Conservation (phyloP, 2,888 invertebrate species). For the Megamerina dolium region DNA sequence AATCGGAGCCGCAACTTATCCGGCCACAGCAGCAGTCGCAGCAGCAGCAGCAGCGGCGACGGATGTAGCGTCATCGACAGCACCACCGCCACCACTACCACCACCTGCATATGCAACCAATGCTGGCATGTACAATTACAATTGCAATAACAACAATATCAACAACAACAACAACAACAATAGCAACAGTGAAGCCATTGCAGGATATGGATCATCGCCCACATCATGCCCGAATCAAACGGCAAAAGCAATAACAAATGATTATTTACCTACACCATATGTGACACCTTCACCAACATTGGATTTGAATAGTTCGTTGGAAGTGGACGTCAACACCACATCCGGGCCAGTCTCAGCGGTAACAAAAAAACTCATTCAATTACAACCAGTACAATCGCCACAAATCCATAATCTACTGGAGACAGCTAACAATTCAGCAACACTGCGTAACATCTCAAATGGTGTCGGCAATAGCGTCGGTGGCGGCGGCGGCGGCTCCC, state of each 20-base stretch:
- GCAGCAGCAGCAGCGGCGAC: conserved; percentile 9
- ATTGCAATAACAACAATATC: no score
- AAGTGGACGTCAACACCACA: conserved; percentile 34
- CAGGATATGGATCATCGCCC: conserved; percentile 17
- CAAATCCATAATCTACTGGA: conserved; percentile 27
- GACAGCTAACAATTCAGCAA: conserved; percentile 26
- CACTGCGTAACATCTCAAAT: conserved; percentile 24
- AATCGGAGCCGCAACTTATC: conserved; percentile 17
- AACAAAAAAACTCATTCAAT: conserved; percentile 16
- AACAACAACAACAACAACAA: no score
- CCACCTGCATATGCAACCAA: no score
- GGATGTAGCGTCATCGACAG: conserved; percentile 15
- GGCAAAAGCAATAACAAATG: conserved; percentile 28
- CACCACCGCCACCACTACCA: conserved; percentile 6
- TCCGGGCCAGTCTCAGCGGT: conserved; percentile 24
- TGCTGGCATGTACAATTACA: no score
- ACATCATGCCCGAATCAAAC: conserved; percentile 6
- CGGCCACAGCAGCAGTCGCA: conserved; percentile 11
- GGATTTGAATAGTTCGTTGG: conserved; percentile 43
- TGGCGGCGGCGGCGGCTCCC: background rate
- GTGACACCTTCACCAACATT: conserved; percentile 45
- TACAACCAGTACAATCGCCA: conserved; percentile 11
- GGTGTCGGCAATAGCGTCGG: conserved; percentile 9
- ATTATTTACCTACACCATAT: conserved; percentile 39
- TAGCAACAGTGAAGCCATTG: no score